phyloP scores from a whole-genome alignment of 2,888 invertebrate genomes.

The Dyspetes luteomarginatus region DNA sequence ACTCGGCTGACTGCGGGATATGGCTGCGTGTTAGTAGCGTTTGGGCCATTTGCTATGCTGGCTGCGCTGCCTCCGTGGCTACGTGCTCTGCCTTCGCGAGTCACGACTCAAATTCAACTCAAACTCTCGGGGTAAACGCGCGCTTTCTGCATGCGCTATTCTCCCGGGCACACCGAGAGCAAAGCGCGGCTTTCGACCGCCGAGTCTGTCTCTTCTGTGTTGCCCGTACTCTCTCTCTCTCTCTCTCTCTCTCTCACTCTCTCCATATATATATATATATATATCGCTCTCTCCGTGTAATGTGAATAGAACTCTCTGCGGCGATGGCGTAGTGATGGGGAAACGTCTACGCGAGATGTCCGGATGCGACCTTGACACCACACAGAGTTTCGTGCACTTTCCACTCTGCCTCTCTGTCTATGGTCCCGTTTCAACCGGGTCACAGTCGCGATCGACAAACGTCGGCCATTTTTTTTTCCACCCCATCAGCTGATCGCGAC shows the following conservation, averaged over 20 bases:
- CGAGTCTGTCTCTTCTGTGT: constrained; percentile 43
- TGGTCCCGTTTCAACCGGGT: constrained; percentile 56
- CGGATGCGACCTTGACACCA: constrained; percentile 69
- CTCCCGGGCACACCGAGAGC: constrained; percentile 60
- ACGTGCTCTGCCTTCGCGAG: constrained; percentile 82
- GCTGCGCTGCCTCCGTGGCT: constrained; percentile 79
- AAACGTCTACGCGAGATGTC: constrained; percentile 66
- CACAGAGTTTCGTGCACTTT: constrained; percentile 61
- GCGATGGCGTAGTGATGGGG: constrained; percentile 66
- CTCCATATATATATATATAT: no score
- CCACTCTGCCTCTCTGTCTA: constrained; percentile 24
- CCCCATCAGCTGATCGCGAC: constrained; percentile 39
- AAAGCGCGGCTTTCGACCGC: constrained; percentile 51
- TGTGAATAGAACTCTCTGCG: no score
- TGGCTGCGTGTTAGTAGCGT: constrained; percentile 33
- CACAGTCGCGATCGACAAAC: constrained; percentile 53
- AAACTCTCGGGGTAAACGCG: constrained; percentile 72
- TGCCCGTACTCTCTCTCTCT: constrained; percentile 59
- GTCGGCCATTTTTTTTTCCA: constrained; percentile 16
- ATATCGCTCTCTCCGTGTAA: no score
- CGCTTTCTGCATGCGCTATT: constrained; percentile 77
- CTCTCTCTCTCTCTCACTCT: no score
- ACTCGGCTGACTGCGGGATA: constrained; percentile 60
- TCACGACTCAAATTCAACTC: constrained; percentile 82
- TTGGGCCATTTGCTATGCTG: constrained; percentile 81